These are phyloP conservation scores for Mormyrus lacerda DNA, from an alignment of 2,113 vertebrate genomes.

Conservation along the genomic window DNA sequence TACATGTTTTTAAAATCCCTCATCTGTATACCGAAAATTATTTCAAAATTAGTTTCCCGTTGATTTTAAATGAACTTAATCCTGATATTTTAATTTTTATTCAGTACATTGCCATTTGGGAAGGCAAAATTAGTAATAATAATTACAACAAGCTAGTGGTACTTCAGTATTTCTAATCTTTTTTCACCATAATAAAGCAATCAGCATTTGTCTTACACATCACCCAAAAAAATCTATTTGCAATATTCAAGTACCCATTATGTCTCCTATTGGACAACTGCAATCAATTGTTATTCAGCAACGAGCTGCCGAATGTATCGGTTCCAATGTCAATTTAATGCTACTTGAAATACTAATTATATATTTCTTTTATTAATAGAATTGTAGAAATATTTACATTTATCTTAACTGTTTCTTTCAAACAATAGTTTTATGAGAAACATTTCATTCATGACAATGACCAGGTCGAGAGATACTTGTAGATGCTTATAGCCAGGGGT, in stretches of 20 bases:
- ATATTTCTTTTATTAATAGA: background rate
- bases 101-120: background rate
- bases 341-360: background rate
- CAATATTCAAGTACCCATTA: background rate
- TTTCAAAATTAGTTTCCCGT: background rate
- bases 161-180: background rate
- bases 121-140: background rate
- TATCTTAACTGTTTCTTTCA: background rate
- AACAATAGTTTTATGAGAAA: background rate
- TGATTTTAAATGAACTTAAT: background rate
- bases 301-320: background rate
- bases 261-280: background rate
- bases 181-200: background rate
- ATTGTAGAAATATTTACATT: background rate
- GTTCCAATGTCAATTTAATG: background rate
- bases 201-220: background rate
- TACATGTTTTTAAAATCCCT: background rate
- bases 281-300: background rate
- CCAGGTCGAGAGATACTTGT: background rate
- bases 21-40: background rate
- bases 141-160: background rate
- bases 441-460: background rate
- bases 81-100: background rate
- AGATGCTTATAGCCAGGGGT: background rate
- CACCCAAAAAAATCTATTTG: background rate